These are phyloP conservation scores for Orientallactaga bullata DNA, from an alignment of 2,113 vertebrate genomes.

Conservation along the genomic window DNA sequence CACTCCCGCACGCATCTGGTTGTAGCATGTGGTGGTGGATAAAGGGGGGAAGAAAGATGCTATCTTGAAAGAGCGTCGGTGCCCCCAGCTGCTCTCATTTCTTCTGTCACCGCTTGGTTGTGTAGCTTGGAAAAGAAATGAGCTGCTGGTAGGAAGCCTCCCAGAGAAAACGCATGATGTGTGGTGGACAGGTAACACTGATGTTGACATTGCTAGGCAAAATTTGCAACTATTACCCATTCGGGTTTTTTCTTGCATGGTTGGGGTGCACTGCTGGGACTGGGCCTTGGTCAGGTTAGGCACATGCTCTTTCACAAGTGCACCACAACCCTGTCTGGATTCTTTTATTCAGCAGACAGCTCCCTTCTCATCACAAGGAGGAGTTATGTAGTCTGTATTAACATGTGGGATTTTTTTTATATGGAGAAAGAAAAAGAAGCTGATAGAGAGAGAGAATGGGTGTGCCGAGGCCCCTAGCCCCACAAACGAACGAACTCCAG, in stretches of 20 bases:
- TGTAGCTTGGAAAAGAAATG: slow-evolving; percentile 28
- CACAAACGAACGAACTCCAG: too few species aligned
- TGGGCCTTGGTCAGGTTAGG: not conserved
- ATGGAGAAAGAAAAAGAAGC: too few species aligned
- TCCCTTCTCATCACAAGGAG: not conserved
- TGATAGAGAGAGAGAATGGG: not conserved
- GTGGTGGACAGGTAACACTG: not conserved
- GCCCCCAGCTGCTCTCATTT: slow-evolving; percentile 63
- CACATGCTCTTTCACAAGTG: not conserved
- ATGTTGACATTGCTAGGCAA: not conserved
- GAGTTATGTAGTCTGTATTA: not conserved
- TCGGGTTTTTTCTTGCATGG: not conserved
- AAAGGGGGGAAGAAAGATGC: slow-evolving; percentile 76
- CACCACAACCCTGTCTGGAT: not conserved
- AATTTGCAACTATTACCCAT: not conserved
- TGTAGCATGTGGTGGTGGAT: slow-evolving; percentile 67
- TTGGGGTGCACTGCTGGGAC: too few species aligned
- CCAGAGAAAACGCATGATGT: not conserved
- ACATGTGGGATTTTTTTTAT: not conserved
- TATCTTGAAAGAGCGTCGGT: slow-evolving; percentile 65
- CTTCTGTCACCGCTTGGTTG: slow-evolving; percentile 29
- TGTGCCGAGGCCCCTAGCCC: too few species aligned
- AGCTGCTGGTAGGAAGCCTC: not conserved
- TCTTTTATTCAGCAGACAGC: not conserved
- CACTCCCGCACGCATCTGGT: slow-evolving; percentile 75